Conservation (phyloP, 2,888 invertebrate genomes). For the Leptinotarsa juncta region DNA sequence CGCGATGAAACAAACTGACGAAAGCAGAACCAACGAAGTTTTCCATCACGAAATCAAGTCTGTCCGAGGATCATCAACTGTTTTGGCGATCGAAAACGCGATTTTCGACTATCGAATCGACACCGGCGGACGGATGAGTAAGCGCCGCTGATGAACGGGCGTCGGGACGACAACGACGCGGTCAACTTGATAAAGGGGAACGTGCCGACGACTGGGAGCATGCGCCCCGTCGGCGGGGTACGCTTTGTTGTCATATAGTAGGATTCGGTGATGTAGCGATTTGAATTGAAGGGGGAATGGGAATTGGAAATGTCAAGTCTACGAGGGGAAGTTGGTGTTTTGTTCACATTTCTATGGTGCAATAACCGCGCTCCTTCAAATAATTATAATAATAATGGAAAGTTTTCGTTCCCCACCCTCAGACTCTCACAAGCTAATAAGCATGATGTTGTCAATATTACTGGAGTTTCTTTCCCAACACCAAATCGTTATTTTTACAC, state of each 20-base stretch:
- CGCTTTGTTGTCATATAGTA: slow-evolving; percentile 18
- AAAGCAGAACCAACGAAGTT: not conserved
- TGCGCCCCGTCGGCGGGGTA: not conserved
- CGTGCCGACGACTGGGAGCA: slow-evolving; percentile 8
- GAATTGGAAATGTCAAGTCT: not conserved
- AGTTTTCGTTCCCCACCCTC: too few relatives aligned
- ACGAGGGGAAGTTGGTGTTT: not conserved
- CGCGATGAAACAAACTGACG: not conserved
- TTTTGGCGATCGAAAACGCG: slow-evolving; percentile 10
- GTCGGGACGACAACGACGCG: slow-evolving; percentile 34
- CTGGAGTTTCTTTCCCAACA: too few relatives aligned
- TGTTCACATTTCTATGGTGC: not conserved
- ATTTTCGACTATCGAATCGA: slow-evolving; percentile 7
- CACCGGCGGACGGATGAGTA: slow-evolving; percentile 34
- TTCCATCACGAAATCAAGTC: not conserved
- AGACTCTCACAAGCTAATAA: too few relatives aligned
- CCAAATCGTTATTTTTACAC: too few relatives aligned
- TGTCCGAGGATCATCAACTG: not conserved
- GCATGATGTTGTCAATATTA: too few relatives aligned
- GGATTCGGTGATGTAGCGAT: slow-evolving; percentile 22
- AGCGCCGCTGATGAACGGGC: slow-evolving; percentile 36
- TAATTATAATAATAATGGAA: too few relatives aligned
- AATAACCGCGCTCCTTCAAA: too few relatives aligned
- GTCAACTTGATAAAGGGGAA: slow-evolving; percentile 36
- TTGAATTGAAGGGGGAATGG: not conserved